These are phyloP conservation scores for Chrysolina haemoptera DNA, from an alignment of 2,888 invertebrate genomes.

Conservation along the genomic window DNA sequence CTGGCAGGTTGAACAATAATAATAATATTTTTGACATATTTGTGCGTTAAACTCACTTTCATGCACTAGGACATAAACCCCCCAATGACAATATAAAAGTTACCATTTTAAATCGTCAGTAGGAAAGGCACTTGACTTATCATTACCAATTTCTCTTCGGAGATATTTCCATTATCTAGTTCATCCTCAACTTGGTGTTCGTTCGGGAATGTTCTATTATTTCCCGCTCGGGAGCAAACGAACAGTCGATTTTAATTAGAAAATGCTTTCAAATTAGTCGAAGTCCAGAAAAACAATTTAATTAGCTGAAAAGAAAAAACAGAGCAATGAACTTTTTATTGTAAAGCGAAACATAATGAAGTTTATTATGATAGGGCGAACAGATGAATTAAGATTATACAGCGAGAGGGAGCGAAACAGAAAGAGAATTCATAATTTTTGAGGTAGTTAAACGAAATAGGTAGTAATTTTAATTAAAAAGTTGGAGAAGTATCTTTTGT, in stretches of 20 bases:
- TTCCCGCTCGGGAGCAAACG: constrained; percentile 29
- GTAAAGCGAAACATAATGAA: constrained; percentile 61
- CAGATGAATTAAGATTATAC: constrained; percentile 61
- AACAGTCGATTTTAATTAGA: constrained; percentile 53
- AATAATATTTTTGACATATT: too few species aligned
- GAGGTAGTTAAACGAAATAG: constrained; percentile 68
- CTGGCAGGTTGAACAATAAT: too few species aligned
- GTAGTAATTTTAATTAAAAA: constrained; percentile 70
- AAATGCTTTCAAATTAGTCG: constrained; percentile 48
- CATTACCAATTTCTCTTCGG: too few species aligned
- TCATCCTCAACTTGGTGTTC: neutral
- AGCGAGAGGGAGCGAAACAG: constrained; percentile 38
- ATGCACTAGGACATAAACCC: too few species aligned
- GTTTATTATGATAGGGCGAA: constrained; percentile 62
- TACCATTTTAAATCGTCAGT: too few species aligned
- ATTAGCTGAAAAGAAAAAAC: constrained; percentile 53
- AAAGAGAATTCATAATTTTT: constrained; percentile 67
- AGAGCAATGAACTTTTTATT: constrained; percentile 58
- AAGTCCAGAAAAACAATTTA: constrained; percentile 57
- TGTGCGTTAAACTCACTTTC: too few species aligned
- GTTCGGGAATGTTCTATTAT: neutral
- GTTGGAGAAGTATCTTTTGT: constrained; percentile 69
- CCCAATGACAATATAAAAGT: too few species aligned
- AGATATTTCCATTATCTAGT: neutral
- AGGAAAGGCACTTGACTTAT: too few species aligned